Base-by-base conservation (phyloP, 2,888 invertebrate species). In the Theodoxus fluviatilis region DNA sequence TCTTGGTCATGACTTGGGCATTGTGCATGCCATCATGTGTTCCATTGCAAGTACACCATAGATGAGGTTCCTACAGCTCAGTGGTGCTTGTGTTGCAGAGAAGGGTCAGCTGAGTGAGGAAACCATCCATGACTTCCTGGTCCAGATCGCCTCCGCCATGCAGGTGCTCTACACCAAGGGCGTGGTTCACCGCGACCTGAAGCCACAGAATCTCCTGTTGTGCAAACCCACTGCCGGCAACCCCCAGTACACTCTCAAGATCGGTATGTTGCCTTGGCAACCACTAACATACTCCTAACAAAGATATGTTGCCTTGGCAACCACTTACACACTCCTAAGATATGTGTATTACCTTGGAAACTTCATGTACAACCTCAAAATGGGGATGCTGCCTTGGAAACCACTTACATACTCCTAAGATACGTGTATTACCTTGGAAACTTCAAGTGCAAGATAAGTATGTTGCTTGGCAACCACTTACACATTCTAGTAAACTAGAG, bases 141-240 rank as follows among this genome's bases (percentile, higher is more conserved):
- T n/a, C n/a, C n/a, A n/a, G n/a, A n/a, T n/a, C n/a, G n/a, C n/a
- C n/a, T n/a, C n/a, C n/a, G 98, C 99, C 73, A 96, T 99, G 95
- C 93, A 94, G 86, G 98, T 98, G 65, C 91, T 99, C 78, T 94
- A 96, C 89, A 94, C 93, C 78, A 98, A 98, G 90, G 98, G 96
- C 80, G 96, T 99, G 84, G 96, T 99, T 73, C 99, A 99, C 88
- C 91, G 99, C 81, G 99, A 99, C 90, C 91, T 99, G 85, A 99
- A 99, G 88, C 99, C 99, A 65, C 99, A 99, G 90, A 99, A 99
- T 89, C 98, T 99, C 85, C 90, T 99, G 74, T 91, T 99, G 77
- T 95, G 96, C 83, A 94, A 96, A 88, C 90, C 92, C 87, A 90
- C 90, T 49, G 90, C 91, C 79, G 75, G 78, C 33, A 91, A 91